Conservation (phyloP, 30 jellyfish, hydroid and myxozoan species). For the Turritopsis dohrnii region DNA sequence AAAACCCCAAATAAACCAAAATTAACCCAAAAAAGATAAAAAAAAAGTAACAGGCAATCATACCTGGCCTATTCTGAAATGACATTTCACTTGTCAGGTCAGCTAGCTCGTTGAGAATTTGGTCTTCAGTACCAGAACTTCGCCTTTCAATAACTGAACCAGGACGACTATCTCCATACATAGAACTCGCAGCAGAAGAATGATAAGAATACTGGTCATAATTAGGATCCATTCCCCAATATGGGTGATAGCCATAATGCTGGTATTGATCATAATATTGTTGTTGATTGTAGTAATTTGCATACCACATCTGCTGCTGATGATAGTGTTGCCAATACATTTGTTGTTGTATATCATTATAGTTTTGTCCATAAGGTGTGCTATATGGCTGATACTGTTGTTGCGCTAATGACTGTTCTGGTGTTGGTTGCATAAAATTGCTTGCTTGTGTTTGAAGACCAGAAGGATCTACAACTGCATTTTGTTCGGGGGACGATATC, state of each 20-base stretch:
- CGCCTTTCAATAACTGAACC: constrained; percentile 41
- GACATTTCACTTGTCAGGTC: constrained; percentile 39
- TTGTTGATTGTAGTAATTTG: constrained; percentile 22
- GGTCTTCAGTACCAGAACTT: constrained; percentile 26
- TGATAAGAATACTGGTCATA: constrained; percentile 28
- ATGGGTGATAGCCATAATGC: not conserved
- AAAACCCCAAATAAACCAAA: no score
- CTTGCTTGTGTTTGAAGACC: not conserved
- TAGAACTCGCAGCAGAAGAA: constrained; percentile 35
- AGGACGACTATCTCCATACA: constrained; percentile 38
- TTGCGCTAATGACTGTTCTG: not conserved
- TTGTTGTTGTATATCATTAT: constrained; percentile 16
- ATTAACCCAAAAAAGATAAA: not conserved
- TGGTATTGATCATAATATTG: constrained; percentile 8
- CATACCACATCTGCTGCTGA: constrained; percentile 30
- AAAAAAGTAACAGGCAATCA: not conserved
- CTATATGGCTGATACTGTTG: constrained; percentile 13
- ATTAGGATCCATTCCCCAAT: not conserved
- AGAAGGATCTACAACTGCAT: not conserved
- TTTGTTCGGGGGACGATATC: not conserved
- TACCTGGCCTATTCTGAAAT: constrained; percentile 24
- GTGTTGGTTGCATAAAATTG: not conserved
- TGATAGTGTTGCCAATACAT: constrained; percentile 25
- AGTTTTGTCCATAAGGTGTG: constrained; percentile 15
- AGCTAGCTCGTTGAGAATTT: constrained; percentile 22